These are phyloP conservation scores for Peromyscus attwateri DNA, from an alignment of 2,797 vertebrate genomes.

Conservation along the genomic window DNA sequence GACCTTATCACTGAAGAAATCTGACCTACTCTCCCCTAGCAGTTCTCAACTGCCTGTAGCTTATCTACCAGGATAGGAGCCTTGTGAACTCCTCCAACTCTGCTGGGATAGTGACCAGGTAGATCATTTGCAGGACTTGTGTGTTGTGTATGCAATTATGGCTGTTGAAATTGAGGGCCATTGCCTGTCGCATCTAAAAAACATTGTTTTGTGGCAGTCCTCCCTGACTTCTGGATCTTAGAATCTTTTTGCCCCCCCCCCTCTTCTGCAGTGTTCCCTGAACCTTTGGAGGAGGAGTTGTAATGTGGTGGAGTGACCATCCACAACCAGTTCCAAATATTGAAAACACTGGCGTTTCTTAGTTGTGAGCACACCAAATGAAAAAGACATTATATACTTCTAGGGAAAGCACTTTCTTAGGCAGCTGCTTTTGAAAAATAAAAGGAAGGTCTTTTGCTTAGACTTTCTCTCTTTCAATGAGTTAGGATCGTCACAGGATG, in stretches of 20 bases:
- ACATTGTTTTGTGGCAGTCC: not conserved
- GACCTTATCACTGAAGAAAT: not conserved
- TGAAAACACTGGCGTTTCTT: not conserved
- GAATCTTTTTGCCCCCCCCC: not conserved
- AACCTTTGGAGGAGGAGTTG: not conserved
- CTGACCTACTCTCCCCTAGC: not conserved
- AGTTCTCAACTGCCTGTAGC: not conserved
- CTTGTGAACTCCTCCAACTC: not conserved
- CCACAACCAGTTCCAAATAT: not conserved
- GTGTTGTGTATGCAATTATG: not conserved
- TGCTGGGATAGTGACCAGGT: not conserved
- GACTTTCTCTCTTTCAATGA: not conserved
- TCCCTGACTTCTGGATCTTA: not conserved
- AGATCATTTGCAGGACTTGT: not conserved
- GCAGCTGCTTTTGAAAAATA: not conserved
- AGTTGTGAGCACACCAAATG: not conserved
- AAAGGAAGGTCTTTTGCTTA: not conserved
- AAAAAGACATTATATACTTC: not conserved
- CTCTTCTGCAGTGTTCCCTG: not conserved
- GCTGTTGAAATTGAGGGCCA: not conserved
- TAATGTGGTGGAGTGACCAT: not conserved
- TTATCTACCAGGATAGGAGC: not conserved
- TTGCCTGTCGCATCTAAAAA: not conserved
- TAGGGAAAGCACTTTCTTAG: not conserved
- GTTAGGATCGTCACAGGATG: not conserved